Base-by-base conservation (phyloP, 2,888 invertebrate species). In the Ernsta delagoae region DNA sequence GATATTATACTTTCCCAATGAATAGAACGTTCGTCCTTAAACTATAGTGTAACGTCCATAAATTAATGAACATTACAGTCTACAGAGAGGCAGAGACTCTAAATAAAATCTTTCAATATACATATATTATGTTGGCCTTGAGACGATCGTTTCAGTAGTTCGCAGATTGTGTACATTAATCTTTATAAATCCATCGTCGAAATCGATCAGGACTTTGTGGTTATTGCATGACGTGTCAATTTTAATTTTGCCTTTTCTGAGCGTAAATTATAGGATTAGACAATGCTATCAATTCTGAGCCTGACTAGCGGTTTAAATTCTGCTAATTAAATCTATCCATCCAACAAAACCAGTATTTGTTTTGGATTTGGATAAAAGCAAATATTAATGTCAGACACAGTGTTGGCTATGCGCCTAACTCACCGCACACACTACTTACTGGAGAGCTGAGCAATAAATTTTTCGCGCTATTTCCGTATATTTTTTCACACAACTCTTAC, bases 381-480 rank as follows among this genome's bases (percentile, higher is more conserved):
- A 73, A 77, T 82, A 88, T 87, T 86, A 85, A 86, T 85, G 83
- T 79, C 79, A 70, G 77, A 88, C 87, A 87, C 77, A 82, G 75
- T 78, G 81, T 89, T 91, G 91, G 90, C 91, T 72, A 73, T 70
- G 76, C 81, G 89, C 91, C 90, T 87, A 88, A 77, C 80, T 78
- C 78, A 80, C 81, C 75, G 75, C 80, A 79, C 80, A 82, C 78
- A 82, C 81, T 84, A 83, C 87, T 85, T 82, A 84, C 84, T 83
- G 74, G 75, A 82, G 75, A 82, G 77, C 79, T 24, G 48, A 36
- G 68, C 83, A 81, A 88, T 88, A 88, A 87, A 89, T 88, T 81
- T 75, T 74, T 70, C 71, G 74, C 64, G 81, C 82, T 88, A 89
- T 88, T 89, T 87, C 79, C 78, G 84, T 82, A 73, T 75, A 73